Evolutionary conservation across 37 sponge, comb jelly and placozoan species (phyloP), one percentile per base, ranked within the genome.

Genomic region (Haliclona indistincta): DNA sequence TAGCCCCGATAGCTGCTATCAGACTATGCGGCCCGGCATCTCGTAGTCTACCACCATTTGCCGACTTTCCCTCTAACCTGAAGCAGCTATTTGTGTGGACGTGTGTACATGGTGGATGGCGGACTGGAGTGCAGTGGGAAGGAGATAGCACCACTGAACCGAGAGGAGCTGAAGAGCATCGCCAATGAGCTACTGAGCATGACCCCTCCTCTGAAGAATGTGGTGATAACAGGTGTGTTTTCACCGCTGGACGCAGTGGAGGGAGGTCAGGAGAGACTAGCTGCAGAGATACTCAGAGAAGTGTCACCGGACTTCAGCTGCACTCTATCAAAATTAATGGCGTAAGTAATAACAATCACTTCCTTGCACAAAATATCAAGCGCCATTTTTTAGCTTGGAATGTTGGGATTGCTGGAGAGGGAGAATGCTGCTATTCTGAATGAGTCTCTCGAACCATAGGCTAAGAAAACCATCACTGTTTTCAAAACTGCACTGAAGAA

Each of bases 371-470:
- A 8, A 38, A 4, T 17, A 47, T 36, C 6, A 19, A 34, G 66
- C 20, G 25, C 2, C 56, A 39, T 71, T 20, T 29, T 37, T 35
- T 33, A 87, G 93, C 28, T 93, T 60, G 86, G 81, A 38, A 67
- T 69, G 25, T 36, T 89, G 20, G 86, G 94, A 3, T 62, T 93
- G n/a, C 52, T 93, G 64, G 90, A 93, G 76, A 80, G 94, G 41
- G 94, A 93, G 77, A 93, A 89, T 76, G 90, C 90, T 19, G 89
- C 89, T 26, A 81, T 93, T 34, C 67, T 93, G 34, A 93, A 93
- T 78, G 94, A 93, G 64, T 54, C 89, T 28, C 83, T 93, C 37
- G 89, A 85, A 64, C 54, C 78, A 53, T 70, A 89, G 53, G 66
- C 84, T 26, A 30, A 26, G 17, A 2, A 20, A 2, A 93, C 90